phyloP scores from a whole-genome alignment of 2,888 invertebrate species.

The Agelastica alni region DNA sequence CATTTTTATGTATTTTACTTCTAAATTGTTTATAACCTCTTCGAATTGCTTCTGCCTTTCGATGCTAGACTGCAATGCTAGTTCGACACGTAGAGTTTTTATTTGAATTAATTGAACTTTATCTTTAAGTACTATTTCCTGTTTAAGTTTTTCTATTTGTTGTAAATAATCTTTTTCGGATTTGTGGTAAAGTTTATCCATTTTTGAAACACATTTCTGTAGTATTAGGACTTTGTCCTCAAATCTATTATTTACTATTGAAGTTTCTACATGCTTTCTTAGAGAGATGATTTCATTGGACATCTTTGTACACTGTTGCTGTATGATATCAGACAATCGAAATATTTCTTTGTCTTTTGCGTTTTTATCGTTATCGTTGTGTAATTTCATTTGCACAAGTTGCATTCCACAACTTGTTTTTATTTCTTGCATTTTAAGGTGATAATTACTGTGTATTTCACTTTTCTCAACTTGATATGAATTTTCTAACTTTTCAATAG shows the following conservation, averaged over 20 bases:
- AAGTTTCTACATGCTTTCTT: conserved; percentile 35
- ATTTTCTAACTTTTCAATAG: conserved; percentile 26
- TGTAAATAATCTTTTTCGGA: conserved; percentile 46
- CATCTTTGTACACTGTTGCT: conserved; percentile 41
- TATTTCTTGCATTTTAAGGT: conserved; percentile 33
- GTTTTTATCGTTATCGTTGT: conserved; percentile 32
- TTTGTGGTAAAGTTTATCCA: conserved; percentile 46
- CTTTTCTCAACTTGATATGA: conserved; percentile 25
- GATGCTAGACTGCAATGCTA: conserved; percentile 39
- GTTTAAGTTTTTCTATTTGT: conserved; percentile 43
- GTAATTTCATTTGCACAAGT: conserved; percentile 30
- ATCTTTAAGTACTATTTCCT: conserved; percentile 45
- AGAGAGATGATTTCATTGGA: conserved; percentile 40
- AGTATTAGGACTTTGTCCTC: conserved; percentile 41
- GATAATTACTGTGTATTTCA: conserved; percentile 30
- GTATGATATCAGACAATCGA: conserved; percentile 41
- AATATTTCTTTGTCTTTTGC: conserved; percentile 42
- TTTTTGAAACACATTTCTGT: conserved; percentile 47
- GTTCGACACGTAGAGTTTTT: conserved; percentile 44
- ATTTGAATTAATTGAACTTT: conserved; percentile 42
- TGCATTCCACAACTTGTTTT: conserved; percentile 34
- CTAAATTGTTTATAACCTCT: conserved; percentile 42
- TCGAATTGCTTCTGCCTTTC: conserved; percentile 46
- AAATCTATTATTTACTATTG: conserved; percentile 11
- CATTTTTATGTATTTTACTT: conserved; percentile 47